Evolutionary conservation across 1,140 invertebrate species (phyloP).

Genomic region (Danaus melanippus): DNA sequence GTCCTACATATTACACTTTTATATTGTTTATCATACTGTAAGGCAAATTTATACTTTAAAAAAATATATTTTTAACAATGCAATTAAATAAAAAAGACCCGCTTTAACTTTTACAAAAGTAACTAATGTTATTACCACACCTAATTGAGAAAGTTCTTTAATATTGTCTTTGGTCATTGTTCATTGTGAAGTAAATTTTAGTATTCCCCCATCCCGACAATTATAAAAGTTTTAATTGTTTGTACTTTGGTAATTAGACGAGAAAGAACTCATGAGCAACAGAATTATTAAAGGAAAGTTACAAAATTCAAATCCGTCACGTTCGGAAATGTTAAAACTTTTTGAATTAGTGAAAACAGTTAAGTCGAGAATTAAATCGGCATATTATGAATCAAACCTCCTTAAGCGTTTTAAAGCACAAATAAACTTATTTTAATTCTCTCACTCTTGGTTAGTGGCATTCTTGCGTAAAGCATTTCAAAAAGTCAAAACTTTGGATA

Average conservation of each 20-base stretch:
- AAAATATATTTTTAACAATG: too few relatives aligned
- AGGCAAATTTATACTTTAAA: too few relatives aligned
- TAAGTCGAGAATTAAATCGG: background rate
- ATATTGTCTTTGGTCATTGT: constrained; percentile 63
- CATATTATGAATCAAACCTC: too few relatives aligned
- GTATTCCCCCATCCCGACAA: constrained; percentile 56
- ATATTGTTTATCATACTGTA: too few relatives aligned
- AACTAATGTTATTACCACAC: constrained; percentile 34
- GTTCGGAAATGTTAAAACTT: constrained; percentile 17
- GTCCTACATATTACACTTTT: too few relatives aligned
- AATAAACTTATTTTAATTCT: too few relatives aligned
- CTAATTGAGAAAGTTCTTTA: constrained; percentile 65
- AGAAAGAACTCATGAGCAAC: constrained; percentile 54
- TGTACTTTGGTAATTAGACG: constrained; percentile 66
- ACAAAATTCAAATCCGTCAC: constrained; percentile 20
- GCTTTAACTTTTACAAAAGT: constrained; percentile 15
- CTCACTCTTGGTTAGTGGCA: too few relatives aligned
- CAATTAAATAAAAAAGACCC: too few relatives aligned
- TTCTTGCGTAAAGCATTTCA: too few relatives aligned
- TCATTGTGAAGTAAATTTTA: constrained; percentile 58
- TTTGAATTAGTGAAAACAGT: constrained; percentile 13
- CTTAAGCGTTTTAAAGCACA: too few relatives aligned
- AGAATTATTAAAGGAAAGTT: constrained; percentile 39
- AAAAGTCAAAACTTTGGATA: too few relatives aligned
- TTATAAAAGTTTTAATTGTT: constrained; percentile 70